These are phyloP conservation scores for Bombyx mandarina DNA, from an alignment of 1,140 invertebrate genomes.

Conservation along the genomic window DNA sequence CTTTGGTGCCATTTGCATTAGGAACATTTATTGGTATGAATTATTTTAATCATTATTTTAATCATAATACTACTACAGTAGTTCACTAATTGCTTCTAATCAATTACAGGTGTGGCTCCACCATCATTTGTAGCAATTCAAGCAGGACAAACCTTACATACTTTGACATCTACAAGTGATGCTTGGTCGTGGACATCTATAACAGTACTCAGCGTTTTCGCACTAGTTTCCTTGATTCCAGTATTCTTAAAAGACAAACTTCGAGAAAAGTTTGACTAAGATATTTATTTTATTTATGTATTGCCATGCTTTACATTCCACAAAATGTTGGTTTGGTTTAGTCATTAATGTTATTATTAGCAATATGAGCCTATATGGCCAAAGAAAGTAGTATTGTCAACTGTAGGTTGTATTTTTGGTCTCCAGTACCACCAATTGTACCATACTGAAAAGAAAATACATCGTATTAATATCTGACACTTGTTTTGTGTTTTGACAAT, in stretches of 20 bases:
- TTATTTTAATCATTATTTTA: slow-evolving; percentile 1
- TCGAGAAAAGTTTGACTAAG: slow-evolving; percentile 84
- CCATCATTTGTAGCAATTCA: slow-evolving; percentile 98
- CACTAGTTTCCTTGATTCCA: slow-evolving; percentile 89
- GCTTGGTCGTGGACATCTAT: slow-evolving; percentile 93
- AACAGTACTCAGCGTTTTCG: slow-evolving; percentile 81
- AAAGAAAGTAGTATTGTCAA: slow-evolving; percentile 74
- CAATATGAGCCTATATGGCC: slow-evolving; percentile 82
- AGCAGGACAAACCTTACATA: slow-evolving; percentile 95
- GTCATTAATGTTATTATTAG: slow-evolving; percentile 35
- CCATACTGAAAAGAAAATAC: slow-evolving; percentile 76
- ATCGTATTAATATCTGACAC: not conserved
- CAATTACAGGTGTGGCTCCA: slow-evolving; percentile 90
- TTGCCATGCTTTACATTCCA: slow-evolving; percentile 58
- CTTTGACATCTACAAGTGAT: slow-evolving; percentile 90
- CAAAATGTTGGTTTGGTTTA: slow-evolving; percentile 20
- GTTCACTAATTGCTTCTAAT: slow-evolving; percentile 10
- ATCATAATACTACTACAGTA: not conserved
- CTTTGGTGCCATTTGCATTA: slow-evolving; percentile 90
- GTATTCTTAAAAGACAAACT: slow-evolving; percentile 91
- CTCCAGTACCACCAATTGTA: slow-evolving; percentile 90
- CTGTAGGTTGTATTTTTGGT: slow-evolving; percentile 75
- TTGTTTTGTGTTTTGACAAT: not conserved
- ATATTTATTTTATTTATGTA: slow-evolving; percentile 5
- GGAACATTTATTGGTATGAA: slow-evolving; percentile 89